Base-by-base conservation (phyloP, 2,888 invertebrate genomes). In the Lithophane leautieri region DNA sequence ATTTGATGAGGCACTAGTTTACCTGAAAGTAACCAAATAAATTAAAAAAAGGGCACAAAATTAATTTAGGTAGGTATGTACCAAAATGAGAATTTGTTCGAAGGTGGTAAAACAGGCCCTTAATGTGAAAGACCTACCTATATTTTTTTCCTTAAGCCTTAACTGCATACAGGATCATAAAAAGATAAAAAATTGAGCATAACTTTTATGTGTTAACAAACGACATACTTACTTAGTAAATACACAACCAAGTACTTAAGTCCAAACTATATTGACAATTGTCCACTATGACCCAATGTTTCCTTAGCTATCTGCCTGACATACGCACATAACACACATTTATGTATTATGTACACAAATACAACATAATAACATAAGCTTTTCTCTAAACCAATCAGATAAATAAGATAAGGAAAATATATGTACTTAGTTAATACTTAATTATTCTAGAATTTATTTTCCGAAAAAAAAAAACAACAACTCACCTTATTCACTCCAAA, bases 401-500 rank as follows among this genome's bases (percentile, higher is more conserved):
- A 28, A 69, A 69, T 16, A 9, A 7, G 28, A 25, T 25, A 47
- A 73, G 1, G 0, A n/a, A 25, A 47, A 34, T 4, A 34, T 34
- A 34, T 34, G 34, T 34, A 34, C 34, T 4, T 34, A 34, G 4
- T 34, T 34, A 34, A 34, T 34, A 34, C 34, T 34, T 34, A 34
- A 34, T 6, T 34, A 34, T 34, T 34, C 6, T 6, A 34, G 34
- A 34, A 34, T 34, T 34, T 6, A 3, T 34, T 7, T 28, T 22
- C 2, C 1, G 6, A 60, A 67, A 61, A 67, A 34, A 1, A 22
- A 44, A 2, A 9, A 8, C 0, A 34, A 34, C 4, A 34, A 19
- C 81, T 78, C n/a, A 78, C 78, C 76, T 58, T 19, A 11, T 14
- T 34, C 7, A 44, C 50, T 40, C 19, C n/a, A 28, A 77, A 74